Base-by-base conservation (phyloP, 1,140 invertebrate genomes). In the Apis laboriosa region DNA sequence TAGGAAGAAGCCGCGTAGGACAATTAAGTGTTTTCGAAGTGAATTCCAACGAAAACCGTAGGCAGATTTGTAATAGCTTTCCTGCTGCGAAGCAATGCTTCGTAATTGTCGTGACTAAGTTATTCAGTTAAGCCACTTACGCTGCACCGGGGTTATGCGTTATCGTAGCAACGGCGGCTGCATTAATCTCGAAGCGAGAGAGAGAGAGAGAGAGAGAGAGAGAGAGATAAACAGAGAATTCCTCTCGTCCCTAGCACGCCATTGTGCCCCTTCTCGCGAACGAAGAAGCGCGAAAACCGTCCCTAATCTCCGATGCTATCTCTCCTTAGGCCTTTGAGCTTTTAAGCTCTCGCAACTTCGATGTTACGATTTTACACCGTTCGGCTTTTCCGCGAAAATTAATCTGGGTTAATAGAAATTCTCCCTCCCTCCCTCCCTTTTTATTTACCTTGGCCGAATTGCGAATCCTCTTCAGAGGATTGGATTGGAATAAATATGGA, bases 91-190 rank as follows among this genome's bases (percentile, higher is more conserved):
- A n/a, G 75, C 85, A 75, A 84, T 87, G 77, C 85, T 63, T 80
- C 80, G 88, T 89, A 89, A 89, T 89, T 89, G 85, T 84, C 85
- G 64, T 73, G 89, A 87, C 89, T 88, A 90, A 90, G 88, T 90
- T 90, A 90, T 90, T 90, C 87, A 89, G 81, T 90, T 90, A 90
- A 90, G 87, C 89, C 83, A 90, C 87, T 88, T 82, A 80, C 63
- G 64, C 53, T 73, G 71, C 72, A 58, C 82, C 74, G 63, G 75
- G 82, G 82, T 89, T 90, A 88, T 88, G 85, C 89, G 84, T 90
- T 88, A 90, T 90, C 83, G 74, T 80, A 68, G 87, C 79, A 64
- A 86, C 79, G 80, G 77, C 77, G 64, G 87, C 58, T 80, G 75
- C 82, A 84, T 90, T 90, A 90, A 90, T 90, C 86, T 89, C 77